Base-by-base conservation (phyloP, 1,140 invertebrate species). In the Drosophila lacteicornis region DNA sequence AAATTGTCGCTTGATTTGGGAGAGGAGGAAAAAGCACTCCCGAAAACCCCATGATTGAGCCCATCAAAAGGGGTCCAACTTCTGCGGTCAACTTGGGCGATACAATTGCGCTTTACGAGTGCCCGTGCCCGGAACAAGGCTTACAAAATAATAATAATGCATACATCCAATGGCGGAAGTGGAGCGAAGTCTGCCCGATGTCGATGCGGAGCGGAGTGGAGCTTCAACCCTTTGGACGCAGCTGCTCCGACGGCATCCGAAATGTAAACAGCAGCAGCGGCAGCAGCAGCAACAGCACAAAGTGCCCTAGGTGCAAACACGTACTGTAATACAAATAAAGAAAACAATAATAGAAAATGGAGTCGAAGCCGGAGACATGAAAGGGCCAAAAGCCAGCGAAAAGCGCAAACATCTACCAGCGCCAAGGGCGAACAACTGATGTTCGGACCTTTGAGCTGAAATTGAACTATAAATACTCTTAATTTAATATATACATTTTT, bases 281-380 rank as follows among this genome's bases (percentile, higher is more conserved):
- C 22, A 25, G 22, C 22, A 25, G 17, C n/a, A 30, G 43, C 25
- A 43, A 42, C 55, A 53, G 22, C 60, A 62, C 71, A 88, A 90
- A 88, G 83, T 84, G 85, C 84, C 85, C 56, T 57, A 90, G 84
- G 84, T 88, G 85, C 77, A 88, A 87, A 90, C 84, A 88, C 84
- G 84, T 90, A 88, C 77, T 70, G 83, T 75, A 90, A 88, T 88
- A 88, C 85, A 88, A 88, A 90, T 88, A 88, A 88, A 88, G 84
- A 79, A 90, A 88, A 88, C 84, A 88, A 88, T 88, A 88, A 88
- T 84, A 90, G 85, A 88, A 88, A 88, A 84, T 90, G 78, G 85
- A 90, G 75, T 62, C 59, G 74, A 75, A 80, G 85, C 59, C 73
- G 50, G 49, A 60, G 53, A 75, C 47, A 66, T 70, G 53, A 57